These are phyloP conservation scores for Pterois miles DNA, from an alignment of 2,797 vertebrate species.

Conservation along the genomic window DNA sequence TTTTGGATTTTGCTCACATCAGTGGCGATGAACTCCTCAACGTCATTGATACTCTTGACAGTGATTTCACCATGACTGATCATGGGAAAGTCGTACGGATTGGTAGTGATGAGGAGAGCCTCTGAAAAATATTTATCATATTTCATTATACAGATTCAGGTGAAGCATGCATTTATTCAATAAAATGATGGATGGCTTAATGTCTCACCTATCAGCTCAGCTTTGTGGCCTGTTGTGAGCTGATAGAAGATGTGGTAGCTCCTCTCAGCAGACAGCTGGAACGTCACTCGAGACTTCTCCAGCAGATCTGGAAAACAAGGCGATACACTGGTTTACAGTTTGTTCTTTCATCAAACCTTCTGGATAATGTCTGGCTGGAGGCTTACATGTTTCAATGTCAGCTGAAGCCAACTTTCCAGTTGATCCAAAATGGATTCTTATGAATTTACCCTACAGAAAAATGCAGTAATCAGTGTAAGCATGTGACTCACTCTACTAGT, in stretches of 20 bases:
- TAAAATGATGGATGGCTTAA: conserved; percentile 36
- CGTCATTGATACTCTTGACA: conserved; percentile 88
- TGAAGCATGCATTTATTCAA: not conserved
- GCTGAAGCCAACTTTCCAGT: conserved; percentile 90
- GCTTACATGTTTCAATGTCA: conserved; percentile 85
- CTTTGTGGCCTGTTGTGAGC: conserved; percentile 89
- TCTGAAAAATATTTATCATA: conserved; percentile 75
- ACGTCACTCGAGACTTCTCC: conserved; percentile 93
- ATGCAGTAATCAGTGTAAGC: not conserved
- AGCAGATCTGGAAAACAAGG: conserved; percentile 84
- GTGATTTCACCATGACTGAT: conserved; percentile 90
- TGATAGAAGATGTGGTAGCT: conserved; percentile 93
- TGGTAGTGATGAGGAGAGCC: conserved; percentile 88
- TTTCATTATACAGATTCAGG: not conserved
- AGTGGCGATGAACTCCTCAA: conserved; percentile 89
- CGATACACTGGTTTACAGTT: not conserved
- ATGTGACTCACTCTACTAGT: not conserved
- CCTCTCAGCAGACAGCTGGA: conserved; percentile 91
- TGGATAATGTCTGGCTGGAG: not conserved
- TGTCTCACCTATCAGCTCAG: conserved; percentile 83
- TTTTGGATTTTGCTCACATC: conserved; percentile 82
- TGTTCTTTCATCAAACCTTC: not conserved
- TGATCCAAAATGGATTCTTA: conserved; percentile 88
- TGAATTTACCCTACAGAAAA: conserved; percentile 87
- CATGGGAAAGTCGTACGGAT: conserved; percentile 86